Conservation (phyloP, 2,888 invertebrate species). For the Macrosiphum euphorbiae region DNA sequence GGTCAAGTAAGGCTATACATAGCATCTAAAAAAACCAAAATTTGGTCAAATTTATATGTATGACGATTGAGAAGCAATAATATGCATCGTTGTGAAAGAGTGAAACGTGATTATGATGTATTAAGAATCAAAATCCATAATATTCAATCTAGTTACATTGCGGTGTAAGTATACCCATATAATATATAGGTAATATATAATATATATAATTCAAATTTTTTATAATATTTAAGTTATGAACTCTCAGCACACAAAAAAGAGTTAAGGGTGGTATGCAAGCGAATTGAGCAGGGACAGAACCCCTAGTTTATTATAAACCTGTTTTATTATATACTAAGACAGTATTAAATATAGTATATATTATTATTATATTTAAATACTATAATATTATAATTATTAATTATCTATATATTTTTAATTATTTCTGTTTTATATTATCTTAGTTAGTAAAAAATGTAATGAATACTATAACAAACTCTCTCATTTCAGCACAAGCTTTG, state of each 20-base stretch:
- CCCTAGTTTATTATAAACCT: not conserved
- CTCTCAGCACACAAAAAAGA: not conserved
- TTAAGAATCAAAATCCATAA: not conserved
- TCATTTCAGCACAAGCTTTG: no score
- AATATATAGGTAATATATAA: no score
- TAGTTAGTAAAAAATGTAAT: no score
- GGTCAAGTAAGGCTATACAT: not conserved
- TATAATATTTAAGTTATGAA: not conserved
- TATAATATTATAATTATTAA: no score
- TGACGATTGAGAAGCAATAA: not conserved
- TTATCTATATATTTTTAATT: no score
- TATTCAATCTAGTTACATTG: not conserved
- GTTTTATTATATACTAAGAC: not conserved
- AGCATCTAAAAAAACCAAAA: not conserved
- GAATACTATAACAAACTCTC: no score
- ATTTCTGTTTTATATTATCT: no score
- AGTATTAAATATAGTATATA: not conserved
- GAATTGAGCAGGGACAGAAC: not conserved
- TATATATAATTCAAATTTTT: not conserved
- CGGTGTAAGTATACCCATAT: not conserved
- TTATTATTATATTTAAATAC: no score
- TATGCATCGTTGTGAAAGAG: not conserved
- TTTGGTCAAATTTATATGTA: not conserved
- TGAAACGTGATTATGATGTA: not conserved
- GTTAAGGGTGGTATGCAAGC: not conserved